Base-by-base conservation (phyloP, 2,888 invertebrate species). In the Drosophila yooni region DNA sequence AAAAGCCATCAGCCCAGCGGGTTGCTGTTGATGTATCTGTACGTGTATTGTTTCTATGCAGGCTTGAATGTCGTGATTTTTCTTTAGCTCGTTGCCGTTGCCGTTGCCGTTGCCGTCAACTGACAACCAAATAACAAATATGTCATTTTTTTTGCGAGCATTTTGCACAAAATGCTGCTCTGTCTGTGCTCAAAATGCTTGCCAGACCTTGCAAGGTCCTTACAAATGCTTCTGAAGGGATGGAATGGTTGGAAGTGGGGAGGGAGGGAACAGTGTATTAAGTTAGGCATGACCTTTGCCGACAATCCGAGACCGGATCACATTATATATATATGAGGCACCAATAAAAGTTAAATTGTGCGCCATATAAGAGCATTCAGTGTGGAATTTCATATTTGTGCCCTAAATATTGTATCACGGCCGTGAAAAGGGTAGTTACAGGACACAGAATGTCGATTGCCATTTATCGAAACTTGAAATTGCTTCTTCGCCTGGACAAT, bases 341-440 rank as follows among this genome's bases (percentile, higher is more conserved):
- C 58, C 86, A 85, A 85, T 85, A 85, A 85, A 85, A 87, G 85
- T 88, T 85, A 87, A 89, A 85, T 85, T 83, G 89, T 76, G 48
- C 88, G 43, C 64, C 62, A 63, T 64, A 58, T 66, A 74, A 38
- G 58, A 72, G 56, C 76, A 72, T 85, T 72, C 83, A 72, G 74
- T 77, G 78, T 71, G 78, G 74, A 82, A 76, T 81, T 87, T 82
- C 82, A 85, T 89, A 90, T 89, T 87, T 87, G 85, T 87, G 73
- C 62, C 70, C 70, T 90, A 70, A 87, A 90, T 89, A 90, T 87
- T 90, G 83, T 71, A 90, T 82, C 68, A 59, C 61, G 62, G 48
- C 79, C 68, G 52, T 89, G 79, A 89, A 87, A 90, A 81, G 91
- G 87, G 69, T 80, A 82, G 76, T 66, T 34, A 38, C 59, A n/a